Conservation (phyloP, 2,113 vertebrate genomes). For the Potamarius usumacintae region DNA sequence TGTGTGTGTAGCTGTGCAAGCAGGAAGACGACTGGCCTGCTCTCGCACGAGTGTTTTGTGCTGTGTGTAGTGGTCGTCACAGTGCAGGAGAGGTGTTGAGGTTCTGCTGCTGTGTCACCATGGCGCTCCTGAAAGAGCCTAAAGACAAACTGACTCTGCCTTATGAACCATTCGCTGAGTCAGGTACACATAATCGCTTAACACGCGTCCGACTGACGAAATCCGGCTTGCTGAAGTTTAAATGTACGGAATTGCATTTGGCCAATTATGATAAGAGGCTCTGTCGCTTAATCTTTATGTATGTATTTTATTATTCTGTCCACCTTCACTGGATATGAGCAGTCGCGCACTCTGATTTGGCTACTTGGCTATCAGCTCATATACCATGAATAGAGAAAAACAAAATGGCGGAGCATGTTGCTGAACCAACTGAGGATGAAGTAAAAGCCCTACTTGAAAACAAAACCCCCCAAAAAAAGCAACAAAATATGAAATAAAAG, state of each 20-base stretch:
- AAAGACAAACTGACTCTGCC: slow-evolving; percentile 77
- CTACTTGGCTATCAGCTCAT: no score
- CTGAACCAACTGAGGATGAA: no score
- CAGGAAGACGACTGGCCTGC: slow-evolving; percentile 82
- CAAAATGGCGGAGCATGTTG: no score
- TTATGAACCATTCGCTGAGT: slow-evolving; percentile 84
- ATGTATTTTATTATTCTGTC: no score
- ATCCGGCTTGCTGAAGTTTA: not conserved
- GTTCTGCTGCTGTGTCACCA: slow-evolving; percentile 75
- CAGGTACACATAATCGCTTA: slow-evolving; percentile 59
- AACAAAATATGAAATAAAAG: no score
- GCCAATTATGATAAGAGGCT: no score
- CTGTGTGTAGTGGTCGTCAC: slow-evolving; percentile 69
- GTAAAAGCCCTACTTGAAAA: no score
- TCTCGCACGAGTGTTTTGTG: slow-evolving; percentile 78
- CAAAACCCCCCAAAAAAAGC: no score
- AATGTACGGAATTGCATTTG: not conserved
- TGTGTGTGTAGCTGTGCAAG: slow-evolving; percentile 76
- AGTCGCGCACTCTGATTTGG: no score
- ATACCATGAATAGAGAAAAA: no score
- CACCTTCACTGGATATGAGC: no score
- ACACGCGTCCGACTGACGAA: not conserved
- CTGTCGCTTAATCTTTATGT: no score
- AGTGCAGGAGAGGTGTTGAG: slow-evolving; percentile 76
- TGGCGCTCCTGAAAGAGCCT: slow-evolving; percentile 74